Conservation (phyloP, 1,140 invertebrate species). For the Linepithema humile region DNA sequence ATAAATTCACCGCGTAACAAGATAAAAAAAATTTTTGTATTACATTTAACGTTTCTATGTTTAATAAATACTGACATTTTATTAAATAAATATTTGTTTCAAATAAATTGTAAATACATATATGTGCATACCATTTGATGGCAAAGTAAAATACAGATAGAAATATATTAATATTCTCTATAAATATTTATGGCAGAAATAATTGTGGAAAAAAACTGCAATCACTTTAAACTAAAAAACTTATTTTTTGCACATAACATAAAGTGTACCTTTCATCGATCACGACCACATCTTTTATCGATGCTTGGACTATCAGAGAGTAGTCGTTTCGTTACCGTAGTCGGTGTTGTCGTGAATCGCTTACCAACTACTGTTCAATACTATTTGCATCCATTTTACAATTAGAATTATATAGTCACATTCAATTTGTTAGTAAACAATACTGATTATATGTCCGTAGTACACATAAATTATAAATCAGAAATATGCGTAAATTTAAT, state of each 20-base stretch:
- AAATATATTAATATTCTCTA: not conserved
- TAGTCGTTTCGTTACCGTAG: too few relatives aligned
- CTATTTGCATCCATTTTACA: too few relatives aligned
- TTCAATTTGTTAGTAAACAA: too few relatives aligned
- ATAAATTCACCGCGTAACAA: not conserved
- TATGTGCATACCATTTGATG: not conserved
- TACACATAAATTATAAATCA: too few relatives aligned
- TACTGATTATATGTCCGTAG: too few relatives aligned
- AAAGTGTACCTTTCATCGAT: not conserved
- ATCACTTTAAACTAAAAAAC: too few relatives aligned
- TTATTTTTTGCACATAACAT: too few relatives aligned
- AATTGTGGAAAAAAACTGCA: not conserved
- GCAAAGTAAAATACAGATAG: not conserved
- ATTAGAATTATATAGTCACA: too few relatives aligned
- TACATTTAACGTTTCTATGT: not conserved
- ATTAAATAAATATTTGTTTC: not conserved
- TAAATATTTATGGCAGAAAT: not conserved
- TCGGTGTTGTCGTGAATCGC: too few relatives aligned
- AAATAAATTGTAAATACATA: not conserved
- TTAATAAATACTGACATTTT: too few relatives aligned
- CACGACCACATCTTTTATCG: not conserved
- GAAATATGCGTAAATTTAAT: too few relatives aligned
- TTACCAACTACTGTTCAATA: too few relatives aligned
- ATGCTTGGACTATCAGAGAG: not conserved
- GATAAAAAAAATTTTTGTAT: not conserved